A percentile compares a stretch with the other conserved stretches of the same genome.
Conservation (phyloP, 2,113 vertebrate species). For the Corvus moneduloides region DNA sequence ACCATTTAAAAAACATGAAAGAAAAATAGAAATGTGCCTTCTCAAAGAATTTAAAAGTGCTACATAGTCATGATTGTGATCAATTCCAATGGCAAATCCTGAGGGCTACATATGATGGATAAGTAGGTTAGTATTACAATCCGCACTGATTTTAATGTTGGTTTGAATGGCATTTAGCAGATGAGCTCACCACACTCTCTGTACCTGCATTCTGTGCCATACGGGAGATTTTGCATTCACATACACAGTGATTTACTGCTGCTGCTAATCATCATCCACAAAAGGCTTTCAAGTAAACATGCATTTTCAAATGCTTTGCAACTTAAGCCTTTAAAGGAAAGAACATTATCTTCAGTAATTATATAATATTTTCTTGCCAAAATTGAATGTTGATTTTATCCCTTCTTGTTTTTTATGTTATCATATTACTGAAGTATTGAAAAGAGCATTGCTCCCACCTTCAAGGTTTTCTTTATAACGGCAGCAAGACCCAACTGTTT, state of each 20-base stretch:
- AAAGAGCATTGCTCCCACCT: background rate
- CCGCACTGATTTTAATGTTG: background rate
- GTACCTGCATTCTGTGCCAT: background rate
- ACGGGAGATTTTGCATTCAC: background rate
- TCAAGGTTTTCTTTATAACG: background rate
- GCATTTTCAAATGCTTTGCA: background rate
- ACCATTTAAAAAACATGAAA: background rate
- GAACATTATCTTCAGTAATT: background rate
- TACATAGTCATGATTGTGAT: background rate
- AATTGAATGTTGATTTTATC: background rate
- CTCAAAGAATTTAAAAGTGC: background rate
- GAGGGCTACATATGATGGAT: background rate
- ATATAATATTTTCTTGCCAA: background rate
- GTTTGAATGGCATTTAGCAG: background rate
- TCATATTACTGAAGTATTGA: background rate
- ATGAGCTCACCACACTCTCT: background rate
- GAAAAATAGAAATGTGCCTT: background rate
- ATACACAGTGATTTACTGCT: background rate
- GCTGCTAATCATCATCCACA: background rate
- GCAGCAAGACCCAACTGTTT: accelerated
- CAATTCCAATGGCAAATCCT: background rate
- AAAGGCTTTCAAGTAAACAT: background rate
- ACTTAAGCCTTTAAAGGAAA: background rate
- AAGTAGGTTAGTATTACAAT: background rate
- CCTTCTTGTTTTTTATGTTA: background rate